Evolutionary conservation across 2,888 invertebrate genomes (phyloP), one percentile per base, ranked within the genome.

Genomic region (Anorthoa munda): DNA sequence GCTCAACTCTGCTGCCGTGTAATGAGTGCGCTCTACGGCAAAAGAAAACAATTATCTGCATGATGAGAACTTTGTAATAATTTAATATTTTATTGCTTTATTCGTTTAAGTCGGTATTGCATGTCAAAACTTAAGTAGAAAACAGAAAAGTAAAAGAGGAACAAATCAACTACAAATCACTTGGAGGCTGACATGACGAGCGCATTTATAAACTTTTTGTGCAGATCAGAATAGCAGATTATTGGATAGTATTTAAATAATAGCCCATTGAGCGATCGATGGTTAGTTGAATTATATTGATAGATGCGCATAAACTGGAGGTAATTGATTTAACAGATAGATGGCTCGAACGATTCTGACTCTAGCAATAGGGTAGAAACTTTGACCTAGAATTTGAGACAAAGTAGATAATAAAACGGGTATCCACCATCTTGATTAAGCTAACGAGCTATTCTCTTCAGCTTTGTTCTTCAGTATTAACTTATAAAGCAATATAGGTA

Each of bases 11-110:
- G 85, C 86, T 85, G 81, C 86, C 80, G 72, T 81, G 84, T 92
- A 91, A 93, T 93, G 89, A 91, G 88, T 82, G 80, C 84, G 85
- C 79, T 84, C 83, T 79, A 69, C 77, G 73, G 82, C 85, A 84
- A 86, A 87, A 88, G 87, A 89, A 88, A 89, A 89, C 87, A 91
- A 92, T 89, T 86, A 87, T 79, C 56, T 79, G 50, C 67, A 75
- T 79, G 79, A 86, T 85, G 86, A 77, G 86, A 78, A 83, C 66
- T 75, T 72, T 69, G 75, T 69, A 72, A 79, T 75, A 72, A 85
- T 81, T 79, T 79, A 77, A 79, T 69, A 75, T 64, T 73, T 75
- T 79, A 77, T 83, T 85, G 55, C 72, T 78, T 75, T 79, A 78
- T 81, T 79, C 75, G 67, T 70, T 75, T 59, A 71, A 75, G 58